Percentiles rank a stretch among this genome's conserved stretches.
phyloP scores from a whole-genome alignment of 2,113 vertebrate genomes.

The Lophochroa leadbeateri region DNA sequence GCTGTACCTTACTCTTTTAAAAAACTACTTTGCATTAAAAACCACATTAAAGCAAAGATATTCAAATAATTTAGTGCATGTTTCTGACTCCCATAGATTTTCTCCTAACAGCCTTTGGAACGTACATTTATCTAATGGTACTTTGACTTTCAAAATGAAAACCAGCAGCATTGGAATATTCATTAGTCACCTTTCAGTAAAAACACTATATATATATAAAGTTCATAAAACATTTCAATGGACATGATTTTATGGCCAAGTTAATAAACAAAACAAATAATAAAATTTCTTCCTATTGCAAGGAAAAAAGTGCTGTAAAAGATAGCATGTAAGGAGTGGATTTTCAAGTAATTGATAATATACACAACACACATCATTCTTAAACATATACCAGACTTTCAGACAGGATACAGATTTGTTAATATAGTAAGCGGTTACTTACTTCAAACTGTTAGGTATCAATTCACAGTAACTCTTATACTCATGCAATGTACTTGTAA shows the following conservation, averaged over 20 bases:
- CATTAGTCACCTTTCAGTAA: not conserved
- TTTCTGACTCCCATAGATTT: not conserved
- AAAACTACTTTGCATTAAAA: not conserved
- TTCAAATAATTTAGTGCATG: not conserved
- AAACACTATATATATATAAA: not conserved
- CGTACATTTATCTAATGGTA: accelerated
- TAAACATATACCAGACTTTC: not conserved
- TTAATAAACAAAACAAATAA: not conserved
- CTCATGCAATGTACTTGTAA: not conserved
- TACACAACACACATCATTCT: not conserved
- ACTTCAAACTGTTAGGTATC: not conserved
- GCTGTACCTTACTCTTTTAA: not conserved
- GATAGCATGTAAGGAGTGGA: not conserved
- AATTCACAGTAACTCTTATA: not conserved
- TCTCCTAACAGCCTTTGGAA: not conserved
- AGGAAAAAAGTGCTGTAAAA: not conserved
- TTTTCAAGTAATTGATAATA: not conserved
- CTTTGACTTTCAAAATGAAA: not conserved
- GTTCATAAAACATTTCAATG: not conserved
- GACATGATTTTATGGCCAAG: not conserved
- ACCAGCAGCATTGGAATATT: not conserved
- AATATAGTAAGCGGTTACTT: not conserved
- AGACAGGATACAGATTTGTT: not conserved
- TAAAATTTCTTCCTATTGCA: not conserved
- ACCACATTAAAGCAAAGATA: not conserved